These are phyloP conservation scores for Cylloceria caligata DNA, from an alignment of 2,888 invertebrate species.

Conservation along the genomic window DNA sequence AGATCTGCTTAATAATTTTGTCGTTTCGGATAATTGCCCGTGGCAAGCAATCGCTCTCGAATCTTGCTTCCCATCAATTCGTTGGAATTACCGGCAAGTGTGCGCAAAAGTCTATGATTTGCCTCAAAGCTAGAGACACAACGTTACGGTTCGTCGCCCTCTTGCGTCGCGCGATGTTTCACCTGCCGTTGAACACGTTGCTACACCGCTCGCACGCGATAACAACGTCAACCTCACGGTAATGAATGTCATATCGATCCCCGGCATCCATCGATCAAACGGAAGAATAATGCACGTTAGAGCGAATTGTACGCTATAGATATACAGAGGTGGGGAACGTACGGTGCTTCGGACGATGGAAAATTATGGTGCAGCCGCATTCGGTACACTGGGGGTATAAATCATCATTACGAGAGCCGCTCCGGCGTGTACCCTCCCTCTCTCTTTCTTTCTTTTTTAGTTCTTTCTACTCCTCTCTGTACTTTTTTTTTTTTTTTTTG, in stretches of 20 bases:
- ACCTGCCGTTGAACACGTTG: conserved; percentile 42
- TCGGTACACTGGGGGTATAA: conserved; percentile 64
- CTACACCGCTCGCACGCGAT: conserved; percentile 54
- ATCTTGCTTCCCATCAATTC: neutral
- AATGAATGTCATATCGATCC: conserved; percentile 68
- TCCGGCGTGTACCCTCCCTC: conserved; percentile 51
- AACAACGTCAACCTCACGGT: conserved; percentile 60
- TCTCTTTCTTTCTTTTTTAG: conserved; percentile 23
- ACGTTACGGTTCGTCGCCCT: conserved; percentile 34
- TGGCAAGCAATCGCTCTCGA: neutral
- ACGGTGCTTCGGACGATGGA: conserved; percentile 50
- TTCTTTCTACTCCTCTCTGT: conserved; percentile 19
- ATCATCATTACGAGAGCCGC: conserved; percentile 66
- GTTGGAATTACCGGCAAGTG: conserved; percentile 22
- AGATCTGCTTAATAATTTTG: conserved; percentile 16
- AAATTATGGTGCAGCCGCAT: conserved; percentile 67
- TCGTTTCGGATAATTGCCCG: conserved; percentile 5
- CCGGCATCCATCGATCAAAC: conserved; percentile 60
- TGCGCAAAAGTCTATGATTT: conserved; percentile 49
- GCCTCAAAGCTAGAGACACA: conserved; percentile 3
- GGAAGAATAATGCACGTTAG: conserved; percentile 57
- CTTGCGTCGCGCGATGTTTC: conserved; percentile 12
- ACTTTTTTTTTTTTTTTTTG: conserved; percentile 9
- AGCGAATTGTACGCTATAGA: conserved; percentile 26
- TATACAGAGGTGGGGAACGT: conserved; percentile 1